Evolutionary conservation across 2,797 vertebrate genomes (phyloP).

Genomic region (Acrossocheilus fasciatus): DNA sequence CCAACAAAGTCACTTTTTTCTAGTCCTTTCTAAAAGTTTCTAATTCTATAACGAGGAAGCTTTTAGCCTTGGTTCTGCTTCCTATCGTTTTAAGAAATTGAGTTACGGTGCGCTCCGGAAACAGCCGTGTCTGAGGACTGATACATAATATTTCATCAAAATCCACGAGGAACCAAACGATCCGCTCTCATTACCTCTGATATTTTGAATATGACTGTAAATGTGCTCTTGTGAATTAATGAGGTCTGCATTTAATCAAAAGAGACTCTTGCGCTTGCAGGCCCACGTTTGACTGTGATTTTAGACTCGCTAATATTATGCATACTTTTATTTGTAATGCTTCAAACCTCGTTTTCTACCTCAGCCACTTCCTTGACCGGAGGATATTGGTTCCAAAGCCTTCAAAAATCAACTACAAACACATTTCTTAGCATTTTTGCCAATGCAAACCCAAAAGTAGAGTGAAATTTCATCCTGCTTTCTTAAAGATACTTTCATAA

Average conservation of each 20-base stretch:
- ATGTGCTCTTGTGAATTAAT: conserved; percentile 40
- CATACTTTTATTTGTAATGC: not conserved
- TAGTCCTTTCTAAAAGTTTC: not conserved
- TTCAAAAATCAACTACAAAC: not conserved
- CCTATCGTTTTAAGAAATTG: not conserved
- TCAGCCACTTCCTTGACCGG: not conserved
- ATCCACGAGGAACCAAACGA: conserved; percentile 10
- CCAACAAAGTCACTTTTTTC: not conserved
- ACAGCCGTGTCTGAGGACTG: not conserved
- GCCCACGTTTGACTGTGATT: not conserved
- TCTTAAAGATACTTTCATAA: not conserved
- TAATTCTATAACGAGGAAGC: not conserved
- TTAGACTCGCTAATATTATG: conserved; percentile 15
- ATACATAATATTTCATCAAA: conserved; percentile 8
- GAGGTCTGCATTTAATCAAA: conserved; percentile 27
- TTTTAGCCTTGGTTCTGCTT: not conserved
- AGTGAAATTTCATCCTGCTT: not conserved
- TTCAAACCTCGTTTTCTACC: conserved; percentile 17
- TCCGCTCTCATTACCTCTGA: conserved; percentile 16
- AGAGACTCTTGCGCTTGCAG: not conserved
- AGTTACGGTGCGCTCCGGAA: not conserved
- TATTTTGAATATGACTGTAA: conserved; percentile 6
- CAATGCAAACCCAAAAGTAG: too few relatives aligned
- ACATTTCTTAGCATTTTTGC: not conserved
- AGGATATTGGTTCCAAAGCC: not conserved